Evolutionary conservation across 2,797 vertebrate species (phyloP).

Genomic region (Loriculus beryllinus): DNA sequence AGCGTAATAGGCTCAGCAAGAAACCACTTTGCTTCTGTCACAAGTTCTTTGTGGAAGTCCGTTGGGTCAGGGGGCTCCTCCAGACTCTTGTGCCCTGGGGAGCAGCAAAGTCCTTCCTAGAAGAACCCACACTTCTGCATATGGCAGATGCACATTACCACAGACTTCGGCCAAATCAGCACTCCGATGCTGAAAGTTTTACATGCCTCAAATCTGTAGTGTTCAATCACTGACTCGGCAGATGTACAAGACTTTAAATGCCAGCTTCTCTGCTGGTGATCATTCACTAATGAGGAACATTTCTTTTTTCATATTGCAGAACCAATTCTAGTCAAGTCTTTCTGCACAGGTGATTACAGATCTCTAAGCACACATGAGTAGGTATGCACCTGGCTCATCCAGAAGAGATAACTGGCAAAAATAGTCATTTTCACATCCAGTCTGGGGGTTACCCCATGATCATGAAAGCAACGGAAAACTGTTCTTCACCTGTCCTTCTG

Average conservation of each 20-base stretch:
- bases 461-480: not conserved
- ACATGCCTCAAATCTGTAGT: not conserved
- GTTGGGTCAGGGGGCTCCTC: not conserved
- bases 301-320: not conserved
- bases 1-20: constrained; percentile 18
- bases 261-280: not conserved
- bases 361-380: not conserved
- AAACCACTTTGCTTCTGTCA: not conserved
- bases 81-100: not conserved
- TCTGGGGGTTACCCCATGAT: not conserved
- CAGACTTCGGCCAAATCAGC: not conserved
- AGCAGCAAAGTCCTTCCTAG: not conserved
- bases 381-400: not conserved
- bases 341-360: not conserved
- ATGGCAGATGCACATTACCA: not conserved
- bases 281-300: not conserved
- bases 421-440: not conserved
- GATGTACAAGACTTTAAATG: not conserved
- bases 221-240: not conserved
- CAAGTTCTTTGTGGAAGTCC: not conserved
- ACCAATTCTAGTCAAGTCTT: not conserved
- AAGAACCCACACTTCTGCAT: not conserved
- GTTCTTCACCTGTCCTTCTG: not conserved
- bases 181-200: not conserved
- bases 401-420: not conserved